A percentile compares a stretch with the other conserved stretches of the same genome.
Conservation (phyloP, 1,140 invertebrate genomes). For the Papilio xuthus region DNA sequence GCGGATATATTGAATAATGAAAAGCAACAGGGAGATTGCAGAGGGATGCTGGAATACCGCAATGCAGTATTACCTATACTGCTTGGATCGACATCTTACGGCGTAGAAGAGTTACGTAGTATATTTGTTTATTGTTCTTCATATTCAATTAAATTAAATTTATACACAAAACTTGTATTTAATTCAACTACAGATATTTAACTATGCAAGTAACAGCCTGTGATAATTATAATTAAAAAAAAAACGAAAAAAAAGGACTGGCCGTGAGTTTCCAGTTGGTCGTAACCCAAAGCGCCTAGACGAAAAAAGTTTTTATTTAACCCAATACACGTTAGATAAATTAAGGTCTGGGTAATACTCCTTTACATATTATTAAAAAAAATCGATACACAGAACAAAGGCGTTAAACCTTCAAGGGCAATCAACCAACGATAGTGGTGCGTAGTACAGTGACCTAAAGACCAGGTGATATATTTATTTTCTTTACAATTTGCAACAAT, state of each 20-base stretch:
- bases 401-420: not conserved
- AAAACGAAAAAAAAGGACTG: not conserved
- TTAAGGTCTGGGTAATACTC: not conserved
- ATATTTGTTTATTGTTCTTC: not conserved
- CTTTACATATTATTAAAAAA: not conserved
- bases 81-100: not conserved
- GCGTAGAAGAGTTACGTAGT: not conserved
- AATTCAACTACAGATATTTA: not conserved
- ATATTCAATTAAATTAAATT: not conserved
- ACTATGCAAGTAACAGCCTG: not conserved
- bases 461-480: conserved; percentile 1
- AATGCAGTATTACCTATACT: not conserved
- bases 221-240: not conserved
- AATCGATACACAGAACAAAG: not conserved
- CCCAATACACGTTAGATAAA: not conserved
- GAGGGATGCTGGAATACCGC: not conserved
- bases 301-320: not conserved
- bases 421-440: not conserved
- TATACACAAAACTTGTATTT: not conserved
- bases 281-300: not conserved
- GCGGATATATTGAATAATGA: not conserved
- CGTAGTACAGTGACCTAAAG: not conserved
- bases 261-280: no score
- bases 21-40: conserved; percentile 2
- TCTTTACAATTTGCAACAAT: not conserved